These are phyloP conservation scores for Dasypus novemcinctus DNA, from an alignment of 2,113 vertebrate species.

Conservation along the genomic window DNA sequence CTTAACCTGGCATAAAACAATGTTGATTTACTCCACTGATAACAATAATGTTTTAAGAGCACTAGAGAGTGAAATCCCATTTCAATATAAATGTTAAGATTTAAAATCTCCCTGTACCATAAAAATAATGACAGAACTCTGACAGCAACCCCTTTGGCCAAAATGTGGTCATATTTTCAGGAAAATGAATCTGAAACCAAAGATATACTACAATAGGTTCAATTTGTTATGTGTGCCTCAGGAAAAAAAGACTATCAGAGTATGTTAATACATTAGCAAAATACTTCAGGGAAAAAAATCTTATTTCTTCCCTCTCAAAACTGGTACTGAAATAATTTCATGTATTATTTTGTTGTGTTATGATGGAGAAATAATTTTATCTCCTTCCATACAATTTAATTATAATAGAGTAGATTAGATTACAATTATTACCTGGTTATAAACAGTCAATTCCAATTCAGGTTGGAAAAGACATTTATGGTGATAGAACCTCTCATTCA, in stretches of 20 bases:
- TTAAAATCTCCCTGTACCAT: not conserved
- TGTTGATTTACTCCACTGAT: not conserved
- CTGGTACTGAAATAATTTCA: not conserved
- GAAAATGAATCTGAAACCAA: conserved; percentile 43
- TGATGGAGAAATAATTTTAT: not conserved
- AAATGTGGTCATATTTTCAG: conserved; percentile 23
- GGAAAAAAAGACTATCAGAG: not conserved
- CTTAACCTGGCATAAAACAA: not conserved
- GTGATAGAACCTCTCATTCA: not conserved
- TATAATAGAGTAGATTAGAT: not conserved
- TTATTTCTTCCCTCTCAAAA: not conserved
- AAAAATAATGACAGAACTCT: not conserved
- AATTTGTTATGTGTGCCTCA: conserved; percentile 16
- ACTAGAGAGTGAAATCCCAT: not conserved
- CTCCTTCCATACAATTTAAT: not conserved
- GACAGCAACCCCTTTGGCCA: not conserved
- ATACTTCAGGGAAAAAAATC: not conserved
- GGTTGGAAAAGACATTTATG: not conserved
- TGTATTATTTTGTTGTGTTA: not conserved
- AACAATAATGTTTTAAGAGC: not conserved
- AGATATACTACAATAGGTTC: not conserved
- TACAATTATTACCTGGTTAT: not conserved
- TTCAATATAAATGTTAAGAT: not conserved
- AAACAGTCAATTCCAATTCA: not conserved
- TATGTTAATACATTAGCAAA: not conserved